Conservation (phyloP, 1,140 invertebrate species). For the Meteorus sp. region DNA sequence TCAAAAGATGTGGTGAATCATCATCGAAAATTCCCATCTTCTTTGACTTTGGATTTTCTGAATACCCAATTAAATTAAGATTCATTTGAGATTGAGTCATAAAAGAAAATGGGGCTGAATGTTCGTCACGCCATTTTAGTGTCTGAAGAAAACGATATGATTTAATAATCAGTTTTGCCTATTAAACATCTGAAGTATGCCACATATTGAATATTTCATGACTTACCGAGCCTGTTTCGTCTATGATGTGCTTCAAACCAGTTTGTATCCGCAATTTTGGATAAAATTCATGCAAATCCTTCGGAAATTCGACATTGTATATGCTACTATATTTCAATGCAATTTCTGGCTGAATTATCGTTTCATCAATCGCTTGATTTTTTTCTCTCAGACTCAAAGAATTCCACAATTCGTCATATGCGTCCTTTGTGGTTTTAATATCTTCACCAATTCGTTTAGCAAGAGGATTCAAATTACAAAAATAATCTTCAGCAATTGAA, state of each 20-base stretch:
- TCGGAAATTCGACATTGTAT: constrained; percentile 40
- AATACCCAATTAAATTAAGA: constrained; percentile 59
- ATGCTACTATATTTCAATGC: constrained; percentile 67
- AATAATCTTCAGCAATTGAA: constrained; percentile 67
- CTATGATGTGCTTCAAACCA: constrained; percentile 61
- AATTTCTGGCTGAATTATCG: constrained; percentile 74
- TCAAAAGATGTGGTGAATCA: constrained; percentile 41
- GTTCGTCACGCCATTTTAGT: constrained; percentile 70
- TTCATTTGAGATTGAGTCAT: constrained; percentile 78
- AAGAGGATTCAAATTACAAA: constrained; percentile 69
- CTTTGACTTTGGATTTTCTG: constrained; percentile 33
- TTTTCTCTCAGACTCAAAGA: constrained; percentile 68
- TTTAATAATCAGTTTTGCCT: background rate
- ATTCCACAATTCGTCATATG: constrained; percentile 72
- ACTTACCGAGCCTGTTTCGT: constrained; percentile 57
- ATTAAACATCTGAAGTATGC: no score
- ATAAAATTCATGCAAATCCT: constrained; percentile 52
- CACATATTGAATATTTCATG: no score
- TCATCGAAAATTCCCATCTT: constrained; percentile 36
- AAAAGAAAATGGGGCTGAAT: constrained; percentile 78
- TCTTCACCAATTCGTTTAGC: constrained; percentile 71
- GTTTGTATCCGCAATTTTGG: constrained; percentile 58
- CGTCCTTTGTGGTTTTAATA: constrained; percentile 67
- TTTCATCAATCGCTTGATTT: constrained; percentile 74
- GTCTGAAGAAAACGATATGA: constrained; percentile 41